Evolutionary conservation across 2,797 vertebrate genomes (phyloP), one percentile per base, ranked within the genome.

Genomic region (Notoglanidium macrostoma): DNA sequence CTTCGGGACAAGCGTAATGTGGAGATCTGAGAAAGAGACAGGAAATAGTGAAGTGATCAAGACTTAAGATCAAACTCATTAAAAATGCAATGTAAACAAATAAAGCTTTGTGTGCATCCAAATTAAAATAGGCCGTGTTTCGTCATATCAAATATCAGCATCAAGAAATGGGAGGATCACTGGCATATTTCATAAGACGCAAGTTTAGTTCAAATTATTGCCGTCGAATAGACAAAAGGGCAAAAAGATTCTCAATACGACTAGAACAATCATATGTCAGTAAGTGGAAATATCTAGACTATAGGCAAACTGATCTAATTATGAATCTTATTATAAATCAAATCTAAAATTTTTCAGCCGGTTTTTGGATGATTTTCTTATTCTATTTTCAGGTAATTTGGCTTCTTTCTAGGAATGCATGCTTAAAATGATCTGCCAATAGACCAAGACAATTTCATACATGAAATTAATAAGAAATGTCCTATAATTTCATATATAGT

Each of bases 1-100:
- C 98, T 94, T 99, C 98, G 73, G 98, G 98, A 92, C 98, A 99
- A 91, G 98, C 98, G 57, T 99, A 99, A 95, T 99, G 98, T 35
- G 98, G 98, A 80, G 98, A 99, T 92, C 98, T 99, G 94, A 90
- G 93, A 95, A 84, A 89, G 85, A 92, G 7, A 79, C 44, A 85
- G 49, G n/a, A 87, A n/a, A 88, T 14, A 63, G 55, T 35, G 46
- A 32, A 11, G 44, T 10, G 0, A 10, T 63, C 3, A 49, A 65
- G 26, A 15, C 21, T 46, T 80, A 14, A 12, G 55, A 21, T 55
- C 7, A 57, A 78, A 15, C 3, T 54, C n/a, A 10, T 73, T 0
- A 73, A 44, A 72, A 72, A 15, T 15, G 0, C 26, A 2, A 54
- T 1, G 40, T 11, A 32, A 32, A n/a, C 1, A 19, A 8, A 35